phyloP scores from a whole-genome alignment of 35 echinoderm and acorn worm species.

The Stichopus chloronotus region DNA sequence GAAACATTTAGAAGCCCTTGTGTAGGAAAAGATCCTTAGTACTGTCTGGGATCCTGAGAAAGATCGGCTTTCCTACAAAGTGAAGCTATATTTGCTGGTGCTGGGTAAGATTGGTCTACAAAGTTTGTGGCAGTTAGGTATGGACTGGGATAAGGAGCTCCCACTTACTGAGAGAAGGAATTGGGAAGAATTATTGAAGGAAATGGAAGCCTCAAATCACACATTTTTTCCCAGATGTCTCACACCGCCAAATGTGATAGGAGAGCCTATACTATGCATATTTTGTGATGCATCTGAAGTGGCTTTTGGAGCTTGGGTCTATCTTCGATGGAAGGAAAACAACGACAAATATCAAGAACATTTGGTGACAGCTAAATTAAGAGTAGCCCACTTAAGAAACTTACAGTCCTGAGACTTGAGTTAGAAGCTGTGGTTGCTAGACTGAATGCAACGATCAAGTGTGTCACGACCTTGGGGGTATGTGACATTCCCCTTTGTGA shows the following conservation, averaged over 20 bases:
- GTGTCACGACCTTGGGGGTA: too few species aligned
- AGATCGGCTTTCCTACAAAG: too few species aligned
- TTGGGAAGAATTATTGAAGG: too few species aligned
- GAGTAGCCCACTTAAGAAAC: slow-evolving; percentile 54
- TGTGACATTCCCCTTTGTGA: background rate
- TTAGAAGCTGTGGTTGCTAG: slow-evolving; percentile 48
- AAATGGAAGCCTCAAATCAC: too few species aligned
- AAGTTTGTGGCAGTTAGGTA: background rate
- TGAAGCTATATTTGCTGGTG: background rate
- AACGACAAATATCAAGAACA: background rate
- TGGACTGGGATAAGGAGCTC: too few species aligned
- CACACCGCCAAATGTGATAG: too few species aligned
- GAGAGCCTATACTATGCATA: too few species aligned
- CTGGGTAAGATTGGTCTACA: background rate
- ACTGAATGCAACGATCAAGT: background rate
- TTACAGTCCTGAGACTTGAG: slow-evolving; percentile 54
- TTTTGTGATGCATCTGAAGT: slow-evolving; percentile 2
- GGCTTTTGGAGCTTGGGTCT: slow-evolving; percentile 53
- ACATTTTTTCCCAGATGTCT: too few species aligned
- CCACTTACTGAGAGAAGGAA: too few species aligned
- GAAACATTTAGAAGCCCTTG: too few species aligned
- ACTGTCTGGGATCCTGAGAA: too few species aligned
- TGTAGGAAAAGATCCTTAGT: too few species aligned
- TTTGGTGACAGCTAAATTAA: slow-evolving; percentile 31
- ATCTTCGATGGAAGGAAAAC: background rate